Base-by-base conservation (phyloP, 2,888 invertebrate genomes). In the Eilema depressum region DNA sequence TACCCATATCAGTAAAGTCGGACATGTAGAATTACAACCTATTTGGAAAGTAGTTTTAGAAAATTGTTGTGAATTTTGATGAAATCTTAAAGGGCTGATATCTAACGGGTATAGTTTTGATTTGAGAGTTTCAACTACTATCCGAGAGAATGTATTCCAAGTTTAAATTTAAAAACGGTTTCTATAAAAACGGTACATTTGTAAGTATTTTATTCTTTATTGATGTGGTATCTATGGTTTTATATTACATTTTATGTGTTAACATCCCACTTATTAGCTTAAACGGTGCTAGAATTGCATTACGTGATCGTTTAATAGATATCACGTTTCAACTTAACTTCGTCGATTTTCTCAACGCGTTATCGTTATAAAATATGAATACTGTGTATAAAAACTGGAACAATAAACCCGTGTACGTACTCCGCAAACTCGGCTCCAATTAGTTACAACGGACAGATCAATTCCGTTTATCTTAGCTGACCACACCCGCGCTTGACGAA, bases 381-480 rank as follows among this genome's bases (percentile, higher is more conserved):
- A 71, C 66, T 60, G 64, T 62, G 65, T 72, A 68, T n/a, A 69
- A 72, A 79, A 75, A 59, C 26, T 66, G 56, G 69, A 73, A 76
- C 79, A 78, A 81, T 80, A 81, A 79, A 79, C 73, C 71, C 72
- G 71, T 76, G 77, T 53, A 75, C 75, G 76, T 41, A 75, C 75
- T 78, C 71, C 74, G 77, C 77, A 73, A 78, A 77, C 77, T 74
- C 66, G 11, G 60, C 66, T 75, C 79, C 82, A 83, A 82, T 84
- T 84, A 84, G 77, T 76, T 77, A 80, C 71, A 77, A 68, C 73
- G 74, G 85, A 86, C 85, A 86, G 86, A 85, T 93, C 92, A 92
- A 93, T 93, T 92, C 85, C 87, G 86, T 86, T 92, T 92, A 93
- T 92, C 92, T 85, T 68, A 64, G 66, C 37, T 74, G 66, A 79